Evolutionary conservation across 2,113 vertebrate genomes (phyloP).

Genomic region (Tricholaema leucomelas): DNA sequence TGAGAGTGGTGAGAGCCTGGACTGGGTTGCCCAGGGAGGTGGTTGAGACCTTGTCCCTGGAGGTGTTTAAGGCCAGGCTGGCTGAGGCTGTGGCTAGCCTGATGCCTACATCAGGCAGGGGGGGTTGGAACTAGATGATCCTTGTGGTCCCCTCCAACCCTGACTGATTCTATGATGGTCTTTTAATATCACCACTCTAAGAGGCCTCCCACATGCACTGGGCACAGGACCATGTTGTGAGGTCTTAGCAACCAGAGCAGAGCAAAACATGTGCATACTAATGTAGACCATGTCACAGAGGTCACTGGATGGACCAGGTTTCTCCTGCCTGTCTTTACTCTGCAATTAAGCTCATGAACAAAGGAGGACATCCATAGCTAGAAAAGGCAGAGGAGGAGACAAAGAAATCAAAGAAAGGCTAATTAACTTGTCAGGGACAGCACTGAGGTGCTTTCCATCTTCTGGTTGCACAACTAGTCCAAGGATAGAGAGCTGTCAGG

Average conservation of each 20-base stretch:
- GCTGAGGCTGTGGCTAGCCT: too few species aligned
- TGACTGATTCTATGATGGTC: neutral
- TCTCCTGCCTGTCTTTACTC: neutral
- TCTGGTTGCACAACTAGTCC: neutral
- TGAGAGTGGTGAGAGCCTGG: too few species aligned
- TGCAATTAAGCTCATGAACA: constrained; percentile 5
- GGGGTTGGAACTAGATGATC: too few species aligned
- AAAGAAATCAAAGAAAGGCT: constrained; percentile 14
- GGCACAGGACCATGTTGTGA: neutral
- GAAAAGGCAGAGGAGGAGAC: neutral
- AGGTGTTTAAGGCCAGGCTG: too few species aligned
- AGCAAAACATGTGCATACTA: neutral
- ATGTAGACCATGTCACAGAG: neutral
- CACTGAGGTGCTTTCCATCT: neutral
- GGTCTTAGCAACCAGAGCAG: neutral
- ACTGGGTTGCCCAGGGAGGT: too few species aligned
- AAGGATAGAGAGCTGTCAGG: neutral
- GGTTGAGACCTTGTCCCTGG: too few species aligned
- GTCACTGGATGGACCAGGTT: neutral
- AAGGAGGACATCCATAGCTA: neutral
- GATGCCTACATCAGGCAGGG: too few species aligned
- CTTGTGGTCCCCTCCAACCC: too few species aligned
- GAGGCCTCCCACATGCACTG: neutral
- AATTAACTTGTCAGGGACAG: constrained; percentile 21
- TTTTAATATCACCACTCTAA: neutral